Conservation (phyloP, 2,888 invertebrate species). For the Steinernema hermaphroditum region DNA sequence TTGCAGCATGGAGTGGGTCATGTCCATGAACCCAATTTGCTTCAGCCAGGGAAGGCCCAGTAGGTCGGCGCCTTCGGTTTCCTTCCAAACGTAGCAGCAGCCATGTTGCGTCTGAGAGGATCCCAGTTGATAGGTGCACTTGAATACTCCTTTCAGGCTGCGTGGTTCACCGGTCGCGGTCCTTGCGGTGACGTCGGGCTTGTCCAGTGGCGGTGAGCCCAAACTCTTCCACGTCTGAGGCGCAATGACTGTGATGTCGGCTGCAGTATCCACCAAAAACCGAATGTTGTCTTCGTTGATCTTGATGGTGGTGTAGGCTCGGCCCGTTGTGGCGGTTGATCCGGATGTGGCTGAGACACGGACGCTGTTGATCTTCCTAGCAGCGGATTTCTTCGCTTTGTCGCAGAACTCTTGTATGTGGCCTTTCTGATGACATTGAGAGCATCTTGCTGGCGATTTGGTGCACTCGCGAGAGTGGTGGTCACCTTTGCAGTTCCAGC, state of each 20-base stretch:
- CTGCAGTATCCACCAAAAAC: constrained; percentile 28
- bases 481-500: too few species aligned
- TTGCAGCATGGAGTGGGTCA: too few species aligned
- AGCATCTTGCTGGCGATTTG: too few species aligned
- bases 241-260: constrained; percentile 30
- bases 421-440: background rate
- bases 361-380: background rate
- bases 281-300: background rate
- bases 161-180: background rate
- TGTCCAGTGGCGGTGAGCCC: constrained; percentile 1
- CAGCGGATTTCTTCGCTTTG: background rate
- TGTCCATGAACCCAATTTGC: background rate
- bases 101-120: background rate
- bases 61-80: background rate
- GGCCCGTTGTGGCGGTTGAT: too few species aligned
- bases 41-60: constrained; percentile 10
- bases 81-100: background rate
- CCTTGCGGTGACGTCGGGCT: background rate
- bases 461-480: too few species aligned
- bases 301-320: background rate
- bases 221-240: background rate
- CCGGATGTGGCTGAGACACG: too few species aligned
- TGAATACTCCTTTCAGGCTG: background rate
- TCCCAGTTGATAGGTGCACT: background rate
- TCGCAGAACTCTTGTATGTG: background rate